A percentile compares a stretch with the other conserved stretches of the same genome.
phyloP scores from a whole-genome alignment of 2,797 vertebrate genomes.

The Benthosema pterotum region DNA sequence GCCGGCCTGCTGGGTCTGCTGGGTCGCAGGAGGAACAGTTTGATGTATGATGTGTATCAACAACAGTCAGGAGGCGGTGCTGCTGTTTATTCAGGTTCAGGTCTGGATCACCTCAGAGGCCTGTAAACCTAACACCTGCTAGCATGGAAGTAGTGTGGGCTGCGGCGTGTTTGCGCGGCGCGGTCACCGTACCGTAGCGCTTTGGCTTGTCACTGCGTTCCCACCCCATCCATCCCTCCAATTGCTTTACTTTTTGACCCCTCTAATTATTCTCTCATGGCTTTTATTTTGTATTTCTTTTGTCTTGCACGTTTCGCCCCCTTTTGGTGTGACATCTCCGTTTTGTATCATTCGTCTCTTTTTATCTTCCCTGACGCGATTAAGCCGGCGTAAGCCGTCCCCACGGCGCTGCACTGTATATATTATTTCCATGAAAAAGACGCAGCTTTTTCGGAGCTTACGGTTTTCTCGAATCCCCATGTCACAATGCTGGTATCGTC shows the following conservation, averaged over 20 bases:
- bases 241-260: not conserved
- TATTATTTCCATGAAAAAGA: too few species aligned
- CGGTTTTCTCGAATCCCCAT: too few species aligned
- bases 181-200: conserved; percentile 22
- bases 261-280: too few species aligned
- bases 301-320: too few species aligned
- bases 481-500: too few species aligned
- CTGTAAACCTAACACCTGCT: conserved; percentile 34
- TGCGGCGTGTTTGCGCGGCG: conserved; percentile 5
- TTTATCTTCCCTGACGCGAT: not conserved
- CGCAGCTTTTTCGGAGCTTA: too few species aligned
- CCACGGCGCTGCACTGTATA: too few species aligned
- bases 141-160: not conserved
- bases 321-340: too few species aligned
- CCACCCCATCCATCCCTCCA: not conserved
- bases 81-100: conserved; percentile 15
- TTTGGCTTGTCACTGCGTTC: not conserved
- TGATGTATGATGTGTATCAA: conserved; percentile 28
- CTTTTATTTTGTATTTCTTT: not conserved
- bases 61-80: not conserved
- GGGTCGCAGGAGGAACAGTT: conserved; percentile 36
- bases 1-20: not conserved
- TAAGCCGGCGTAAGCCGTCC: too few species aligned
- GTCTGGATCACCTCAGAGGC: conserved; percentile 20
- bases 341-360: not conserved